Evolutionary conservation across 1,140 invertebrate genomes (phyloP).

Genomic region (Drosophila pallidifrons): DNA sequence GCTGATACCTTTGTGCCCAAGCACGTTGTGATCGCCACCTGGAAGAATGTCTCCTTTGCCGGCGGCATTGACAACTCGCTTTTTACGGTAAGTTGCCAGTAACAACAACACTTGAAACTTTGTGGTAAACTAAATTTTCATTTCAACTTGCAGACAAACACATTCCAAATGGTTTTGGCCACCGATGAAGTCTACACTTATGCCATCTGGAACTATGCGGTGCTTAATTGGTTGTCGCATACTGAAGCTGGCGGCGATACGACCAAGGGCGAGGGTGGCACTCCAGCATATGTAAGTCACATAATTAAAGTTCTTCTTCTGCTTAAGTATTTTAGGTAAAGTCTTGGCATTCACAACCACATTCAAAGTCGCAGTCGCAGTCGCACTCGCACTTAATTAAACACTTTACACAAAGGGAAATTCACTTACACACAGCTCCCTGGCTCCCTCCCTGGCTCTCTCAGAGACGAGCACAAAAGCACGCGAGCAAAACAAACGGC

Average conservation of each 20-base stretch:
- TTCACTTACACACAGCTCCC: conserved; percentile 14
- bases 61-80: conserved; percentile 93
- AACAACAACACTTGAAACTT: background rate
- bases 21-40: conserved; percentile 96
- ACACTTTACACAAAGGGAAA: conserved; percentile 52
- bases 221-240: conserved; percentile 95
- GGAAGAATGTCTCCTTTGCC: conserved; percentile 97
- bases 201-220: conserved; percentile 96
- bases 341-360: conserved; percentile 18
- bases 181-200: conserved; percentile 98
- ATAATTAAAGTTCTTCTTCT: background rate
- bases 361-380: too few species aligned
- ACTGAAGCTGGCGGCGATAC: conserved; percentile 96
- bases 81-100: conserved; percentile 87
- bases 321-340: background rate
- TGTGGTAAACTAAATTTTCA: background rate
- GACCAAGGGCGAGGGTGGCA: conserved; percentile 93
- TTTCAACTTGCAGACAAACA: conserved; percentile 91
- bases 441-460: background rate
- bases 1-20: conserved; percentile 95
- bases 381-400: conserved; percentile 61
- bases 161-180: conserved; percentile 96
- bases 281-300: conserved; percentile 92
- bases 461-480: background rate
- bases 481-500: background rate